Base-by-base conservation (phyloP, 2,888 invertebrate genomes). In the Tachina lurida region DNA sequence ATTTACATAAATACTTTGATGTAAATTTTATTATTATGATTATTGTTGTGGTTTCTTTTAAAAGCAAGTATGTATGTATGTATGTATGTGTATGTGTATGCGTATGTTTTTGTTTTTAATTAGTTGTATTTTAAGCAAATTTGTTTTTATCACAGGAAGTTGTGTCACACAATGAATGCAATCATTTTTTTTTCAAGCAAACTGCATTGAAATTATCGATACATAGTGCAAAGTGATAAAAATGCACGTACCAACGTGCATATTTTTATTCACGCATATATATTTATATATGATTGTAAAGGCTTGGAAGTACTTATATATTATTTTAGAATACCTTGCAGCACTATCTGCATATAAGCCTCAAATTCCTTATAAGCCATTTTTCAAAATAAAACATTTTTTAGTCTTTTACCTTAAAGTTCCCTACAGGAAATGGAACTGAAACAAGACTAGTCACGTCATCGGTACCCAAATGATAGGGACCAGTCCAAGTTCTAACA, bases 141-240 rank as follows among this genome's bases (percentile, higher is more conserved):
- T 56, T 65, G 39, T 63, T 86, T 83, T 83, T 76, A 83, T 71
- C 71, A 83, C 82, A 75, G 83, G 86, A 86, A 83, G 75, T 86
- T 60, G 75, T 76, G 78, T 75, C 82, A 75, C 70, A 76, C 45
- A 71, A 63, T 62, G 47, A 13, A 65, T 39, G 52, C 19, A 60
- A 60, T 63, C 68, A 17, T 41, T 31, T 31, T 15, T 41, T 49
- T 78, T 74, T 77, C 62, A 62, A 62, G 45, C 56, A 56, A 73
- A 62, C n/a, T 86, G 54, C 65, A 74, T 47, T 68, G 74, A 58
- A 73, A 73, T 76, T 71, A 81, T 62, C 54, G 31, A 71, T 52
- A 52, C 70, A 63, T n/a, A 62, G n/a, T n/a, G n/a, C 10, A 31
- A 31, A 31, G 31, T 10, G 47, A 12, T 39, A 74, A 56, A 78